Conservation (phyloP, 2,113 vertebrate genomes). For the Pygoscelis antarcticus region DNA sequence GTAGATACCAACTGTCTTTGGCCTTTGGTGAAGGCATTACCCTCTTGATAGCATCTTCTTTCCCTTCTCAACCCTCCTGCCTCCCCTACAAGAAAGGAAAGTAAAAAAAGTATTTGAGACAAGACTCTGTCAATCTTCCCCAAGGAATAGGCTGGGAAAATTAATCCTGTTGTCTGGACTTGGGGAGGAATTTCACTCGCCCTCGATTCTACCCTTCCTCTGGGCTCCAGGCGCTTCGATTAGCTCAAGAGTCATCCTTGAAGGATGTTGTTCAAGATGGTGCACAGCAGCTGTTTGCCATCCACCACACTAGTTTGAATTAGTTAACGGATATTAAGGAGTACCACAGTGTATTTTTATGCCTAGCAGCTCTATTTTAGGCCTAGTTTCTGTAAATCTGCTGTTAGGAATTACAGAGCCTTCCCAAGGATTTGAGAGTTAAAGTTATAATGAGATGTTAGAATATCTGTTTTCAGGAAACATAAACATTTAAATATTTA, state of each 20-base stretch:
- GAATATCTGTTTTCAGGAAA: background rate
- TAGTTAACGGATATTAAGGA: background rate
- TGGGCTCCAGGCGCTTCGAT: background rate
- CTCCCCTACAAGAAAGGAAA: background rate
- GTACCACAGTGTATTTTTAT: background rate
- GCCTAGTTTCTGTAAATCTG: background rate
- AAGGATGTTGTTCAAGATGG: background rate
- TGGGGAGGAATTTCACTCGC: background rate
- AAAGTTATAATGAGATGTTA: background rate
- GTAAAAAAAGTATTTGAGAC: background rate
- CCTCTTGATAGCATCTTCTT: background rate
- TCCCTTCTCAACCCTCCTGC: background rate
- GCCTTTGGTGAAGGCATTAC: background rate
- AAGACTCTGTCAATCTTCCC: background rate
- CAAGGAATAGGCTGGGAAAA: background rate
- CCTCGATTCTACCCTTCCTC: background rate
- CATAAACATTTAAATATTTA: constrained; percentile 48
- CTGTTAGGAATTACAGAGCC: background rate
- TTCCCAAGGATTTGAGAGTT: constrained; percentile 12
- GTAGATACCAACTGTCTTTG: background rate
- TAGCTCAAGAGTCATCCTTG: background rate
- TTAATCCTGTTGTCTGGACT: background rate
- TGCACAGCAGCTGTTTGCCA: background rate
- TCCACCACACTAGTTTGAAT: background rate
- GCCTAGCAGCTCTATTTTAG: background rate